Base-by-base conservation (phyloP, 2,797 vertebrate genomes). In the Salmo trutta region DNA sequence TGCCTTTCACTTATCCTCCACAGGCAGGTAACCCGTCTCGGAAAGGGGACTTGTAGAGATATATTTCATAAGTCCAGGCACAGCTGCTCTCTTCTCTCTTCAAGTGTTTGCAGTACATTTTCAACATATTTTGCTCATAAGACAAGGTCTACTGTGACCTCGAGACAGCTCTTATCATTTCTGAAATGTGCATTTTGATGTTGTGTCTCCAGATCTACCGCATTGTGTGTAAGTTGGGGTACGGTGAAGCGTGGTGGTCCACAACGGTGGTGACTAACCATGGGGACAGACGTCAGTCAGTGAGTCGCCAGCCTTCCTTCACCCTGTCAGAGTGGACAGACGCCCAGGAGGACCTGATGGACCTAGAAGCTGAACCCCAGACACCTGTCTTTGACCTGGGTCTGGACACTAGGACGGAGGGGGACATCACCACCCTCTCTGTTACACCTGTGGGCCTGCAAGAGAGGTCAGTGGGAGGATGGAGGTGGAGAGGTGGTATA, bases 261-360 rank as follows among this genome's bases (percentile, higher is more conserved):
- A 84, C 86, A 76, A 77, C 82, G 6, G 82, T 65, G 86, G 75
- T 91, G 86, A 91, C 88, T 0, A 91, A 94, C 10, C 78, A 91
- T 6, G 95, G 97, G 10, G 96, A 98, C 87, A 93, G 98, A 2
- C 96, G 98, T 33, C 98, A 98, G 82, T 98, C 98, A 0, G 96
- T 99, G 87, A 99, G 97, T 85, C 96, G 97, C 31, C 98, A 99
- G 87, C 98, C 98, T 31, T 99, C 98, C 70, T 99, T 99, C 90
- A 99, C 97, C 0, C 96, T 99, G 88, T 99, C 97, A 0, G 97
- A 99, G 90, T 99, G 98, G 98, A 98, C 96, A 5, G 97, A 99
- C 53, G 95, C 95, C 81, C 95, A 94, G 6, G 96, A 98, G 69
- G 96, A 98, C 78, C 96, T 98, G 84, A 91, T 97, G 89, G 97